Percentiles rank a stretch among this genome's conserved stretches.
Evolutionary conservation across 2,113 vertebrate species (phyloP).

Genomic region (Neodontobutis hainanensis): DNA sequence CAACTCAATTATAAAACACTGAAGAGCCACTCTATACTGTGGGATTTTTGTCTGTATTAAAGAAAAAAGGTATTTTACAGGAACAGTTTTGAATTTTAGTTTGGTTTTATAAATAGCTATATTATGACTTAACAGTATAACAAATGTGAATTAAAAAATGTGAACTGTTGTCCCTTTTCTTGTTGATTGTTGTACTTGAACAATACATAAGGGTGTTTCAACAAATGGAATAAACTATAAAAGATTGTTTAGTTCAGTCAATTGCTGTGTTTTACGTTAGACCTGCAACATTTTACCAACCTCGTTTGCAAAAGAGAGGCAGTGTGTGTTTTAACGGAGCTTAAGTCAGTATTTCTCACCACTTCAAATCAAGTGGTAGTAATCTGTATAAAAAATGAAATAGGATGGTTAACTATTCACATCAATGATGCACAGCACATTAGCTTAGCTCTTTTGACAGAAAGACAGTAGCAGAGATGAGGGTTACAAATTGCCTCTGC

Average conservation of each 20-base stretch:
- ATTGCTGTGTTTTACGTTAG: slow-evolving; percentile 65
- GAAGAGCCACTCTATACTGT: slow-evolving; percentile 64
- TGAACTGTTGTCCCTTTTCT: slow-evolving; percentile 81
- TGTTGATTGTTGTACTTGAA: slow-evolving; percentile 83
- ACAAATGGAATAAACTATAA: slow-evolving; percentile 78
- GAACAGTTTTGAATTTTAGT: slow-evolving; percentile 72
- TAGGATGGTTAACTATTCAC: slow-evolving; percentile 25
- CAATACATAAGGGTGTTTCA: slow-evolving; percentile 77
- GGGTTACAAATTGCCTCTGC: slow-evolving; percentile 72
- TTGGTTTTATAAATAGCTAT: slow-evolving; percentile 79
- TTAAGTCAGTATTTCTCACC: slow-evolving; percentile 68
- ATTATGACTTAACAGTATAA: slow-evolving; percentile 78
- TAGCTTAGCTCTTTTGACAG: slow-evolving; percentile 36
- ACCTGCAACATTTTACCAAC: slow-evolving; percentile 47
- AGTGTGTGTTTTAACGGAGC: slow-evolving; percentile 65
- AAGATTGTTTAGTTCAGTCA: slow-evolving; percentile 68
- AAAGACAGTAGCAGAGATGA: slow-evolving; percentile 56
- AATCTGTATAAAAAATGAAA: slow-evolving; percentile 26
- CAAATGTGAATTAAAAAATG: slow-evolving; percentile 82
- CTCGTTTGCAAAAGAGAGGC: slow-evolving; percentile 53
- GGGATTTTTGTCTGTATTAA: slow-evolving; percentile 75
- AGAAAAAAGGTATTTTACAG: slow-evolving; percentile 75
- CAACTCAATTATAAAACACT: slow-evolving; percentile 49
- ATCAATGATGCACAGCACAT: slow-evolving; percentile 43
- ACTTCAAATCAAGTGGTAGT: slow-evolving; percentile 34